A percentile compares a stretch with the other conserved stretches of the same genome.
Evolutionary conservation across 2,888 invertebrate species (phyloP).

Genomic region (Odontocolon sp.): DNA sequence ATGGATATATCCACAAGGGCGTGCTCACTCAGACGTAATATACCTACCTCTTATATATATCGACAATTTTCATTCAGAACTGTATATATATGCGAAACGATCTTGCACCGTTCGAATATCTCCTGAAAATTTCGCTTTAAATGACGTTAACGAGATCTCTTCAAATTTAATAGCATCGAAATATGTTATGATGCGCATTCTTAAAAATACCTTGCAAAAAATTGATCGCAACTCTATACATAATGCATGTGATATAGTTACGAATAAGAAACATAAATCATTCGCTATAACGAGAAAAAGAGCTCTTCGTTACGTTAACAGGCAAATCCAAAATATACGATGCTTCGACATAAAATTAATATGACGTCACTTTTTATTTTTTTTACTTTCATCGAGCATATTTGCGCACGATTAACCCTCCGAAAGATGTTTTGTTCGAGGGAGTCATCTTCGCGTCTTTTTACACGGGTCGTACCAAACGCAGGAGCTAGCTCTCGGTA

Average conservation of each 20-base stretch:
- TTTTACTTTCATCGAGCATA: conserved; percentile 7
- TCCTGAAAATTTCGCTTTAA: background rate
- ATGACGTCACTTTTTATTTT: too few species aligned
- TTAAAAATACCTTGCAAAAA: background rate
- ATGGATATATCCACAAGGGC: conserved; percentile 17
- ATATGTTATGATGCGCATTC: conserved; percentile 3
- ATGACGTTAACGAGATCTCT: background rate
- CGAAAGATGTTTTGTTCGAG: background rate
- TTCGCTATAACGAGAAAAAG: too few species aligned
- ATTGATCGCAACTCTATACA: background rate
- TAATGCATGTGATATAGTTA: too few species aligned
- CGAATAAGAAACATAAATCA: too few species aligned
- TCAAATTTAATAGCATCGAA: conserved; percentile 3
- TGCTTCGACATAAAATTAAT: background rate
- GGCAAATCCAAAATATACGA: background rate
- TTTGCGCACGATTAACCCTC: conserved; percentile 5
- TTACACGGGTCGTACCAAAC: background rate
- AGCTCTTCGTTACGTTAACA: background rate
- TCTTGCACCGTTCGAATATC: conserved; percentile 18
- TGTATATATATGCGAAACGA: background rate
- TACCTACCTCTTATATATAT: conserved; percentile 3
- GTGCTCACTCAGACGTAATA: conserved; percentile 21
- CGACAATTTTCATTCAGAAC: background rate
- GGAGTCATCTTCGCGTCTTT: background rate
- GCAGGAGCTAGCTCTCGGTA: background rate